Conservation (phyloP, 92 coral and sea anemone genomes). For the Siderastrea radians region DNA sequence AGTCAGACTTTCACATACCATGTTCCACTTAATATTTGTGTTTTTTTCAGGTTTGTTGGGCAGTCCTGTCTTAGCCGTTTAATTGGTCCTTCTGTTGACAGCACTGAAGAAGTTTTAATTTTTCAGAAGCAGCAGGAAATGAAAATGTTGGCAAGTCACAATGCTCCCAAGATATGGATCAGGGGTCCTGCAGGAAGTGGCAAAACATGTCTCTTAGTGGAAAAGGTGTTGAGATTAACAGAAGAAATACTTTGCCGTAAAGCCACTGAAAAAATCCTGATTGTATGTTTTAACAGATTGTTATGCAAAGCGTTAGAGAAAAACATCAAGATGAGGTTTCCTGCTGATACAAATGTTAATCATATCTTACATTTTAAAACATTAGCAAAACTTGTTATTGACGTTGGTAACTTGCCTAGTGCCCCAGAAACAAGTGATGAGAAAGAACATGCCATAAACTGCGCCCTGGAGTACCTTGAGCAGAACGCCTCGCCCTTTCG, state of each 20-base stretch:
- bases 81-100: no score
- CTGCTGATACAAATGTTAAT: neutral
- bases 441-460: constrained; percentile 33
- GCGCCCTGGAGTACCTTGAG: no score
- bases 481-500: no score
- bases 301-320: constrained; percentile 4
- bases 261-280: constrained; percentile 41
- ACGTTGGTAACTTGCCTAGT: neutral
- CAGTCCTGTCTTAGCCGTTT: no score
- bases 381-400: neutral
- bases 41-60: no score
- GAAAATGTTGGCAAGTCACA: no score
- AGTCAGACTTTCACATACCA: no score
- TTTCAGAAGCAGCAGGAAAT: no score
- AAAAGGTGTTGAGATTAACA: constrained; percentile 54
- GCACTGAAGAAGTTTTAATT: no score
- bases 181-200: constrained; percentile 83
- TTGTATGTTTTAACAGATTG: constrained; percentile 46
- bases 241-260: neutral
- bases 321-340: no score
- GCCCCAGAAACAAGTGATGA: constrained; percentile 10
- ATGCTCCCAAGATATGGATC: constrained; percentile 53
- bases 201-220: constrained; percentile 53
- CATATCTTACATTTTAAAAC: neutral
- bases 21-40: no score